Percentiles rank a stretch among this genome's conserved stretches.
phyloP scores from a whole-genome alignment of 1,140 invertebrate genomes.

The Dinoponera quadriceps region DNA sequence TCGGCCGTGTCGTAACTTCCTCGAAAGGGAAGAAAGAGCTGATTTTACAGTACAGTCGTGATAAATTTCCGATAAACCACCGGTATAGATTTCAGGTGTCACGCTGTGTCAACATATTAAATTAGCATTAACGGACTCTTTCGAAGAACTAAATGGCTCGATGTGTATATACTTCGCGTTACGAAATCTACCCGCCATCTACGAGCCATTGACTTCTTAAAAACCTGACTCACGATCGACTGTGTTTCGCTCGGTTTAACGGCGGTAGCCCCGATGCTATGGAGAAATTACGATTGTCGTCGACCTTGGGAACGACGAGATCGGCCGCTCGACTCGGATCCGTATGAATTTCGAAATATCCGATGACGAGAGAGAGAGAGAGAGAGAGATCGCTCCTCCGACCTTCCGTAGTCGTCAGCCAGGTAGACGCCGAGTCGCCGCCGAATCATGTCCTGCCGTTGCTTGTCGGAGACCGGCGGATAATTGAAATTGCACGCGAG shows the following conservation, averaged over 20 bases:
- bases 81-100: no score
- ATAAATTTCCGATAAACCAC: no score
- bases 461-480: constrained; percentile 27
- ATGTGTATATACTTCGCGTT: no score
- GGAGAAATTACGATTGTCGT: background rate
- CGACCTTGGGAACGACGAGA: background rate
- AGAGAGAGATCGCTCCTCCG: background rate
- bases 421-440: constrained; percentile 39
- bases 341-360: constrained; percentile 22
- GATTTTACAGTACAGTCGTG: background rate
- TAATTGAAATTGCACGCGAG: constrained; percentile 72
- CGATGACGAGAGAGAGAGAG: background rate
- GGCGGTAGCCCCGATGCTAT: background rate
- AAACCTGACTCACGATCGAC: background rate
- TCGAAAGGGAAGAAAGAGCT: background rate
- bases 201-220: constrained; percentile 9
- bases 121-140: no score
- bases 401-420: constrained; percentile 46
- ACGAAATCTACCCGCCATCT: no score
- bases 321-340: background rate
- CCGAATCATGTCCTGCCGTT: constrained; percentile 46
- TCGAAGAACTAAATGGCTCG: no score
- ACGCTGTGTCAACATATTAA: no score
- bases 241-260: background rate
- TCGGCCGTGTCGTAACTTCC: background rate